phyloP scores from a whole-genome alignment of 2,888 invertebrate species.

The Epistrophe eligans region DNA sequence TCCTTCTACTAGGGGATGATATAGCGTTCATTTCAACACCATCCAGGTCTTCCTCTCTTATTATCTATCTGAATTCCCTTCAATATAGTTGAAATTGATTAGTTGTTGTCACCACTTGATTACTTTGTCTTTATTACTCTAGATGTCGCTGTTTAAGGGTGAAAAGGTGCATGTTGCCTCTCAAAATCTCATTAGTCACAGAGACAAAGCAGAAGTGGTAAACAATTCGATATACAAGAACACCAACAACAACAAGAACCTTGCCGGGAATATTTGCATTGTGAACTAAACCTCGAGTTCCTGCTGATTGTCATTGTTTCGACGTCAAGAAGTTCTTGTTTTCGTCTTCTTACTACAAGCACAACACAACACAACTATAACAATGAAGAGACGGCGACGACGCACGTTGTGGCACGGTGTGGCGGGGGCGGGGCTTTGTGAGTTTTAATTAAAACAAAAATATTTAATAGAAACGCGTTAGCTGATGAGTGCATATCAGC shows the following conservation, averaged over 20 bases:
- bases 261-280: slow-evolving; percentile 49
- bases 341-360: not conserved
- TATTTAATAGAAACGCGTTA: slow-evolving; percentile 46
- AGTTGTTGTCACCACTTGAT: slow-evolving; percentile 75
- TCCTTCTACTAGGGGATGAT: not conserved
- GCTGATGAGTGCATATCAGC: slow-evolving; percentile 21
- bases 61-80: slow-evolving; percentile 25
- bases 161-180: slow-evolving; percentile 17
- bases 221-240: not conserved
- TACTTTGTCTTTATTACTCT: slow-evolving; percentile 67
- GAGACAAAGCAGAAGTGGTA: not conserved
- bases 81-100: slow-evolving; percentile 70
- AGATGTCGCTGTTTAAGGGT: slow-evolving; percentile 3
- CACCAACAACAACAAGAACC: not conserved
- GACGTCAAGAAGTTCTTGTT: slow-evolving; percentile 16
- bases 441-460: slow-evolving; percentile 74
- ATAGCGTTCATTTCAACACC: slow-evolving; percentile 20
- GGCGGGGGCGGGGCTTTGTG: slow-evolving; percentile 45
- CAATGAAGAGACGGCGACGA: no score
- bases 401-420: no score
- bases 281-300: slow-evolving; percentile 41
- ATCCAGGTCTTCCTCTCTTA: not conserved
- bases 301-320: slow-evolving; percentile 22
- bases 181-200: slow-evolving; percentile 70
- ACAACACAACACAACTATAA: not conserved